Base-by-base conservation (phyloP, 2,888 invertebrate genomes). In the Aphelenchoides bicaudatus region DNA sequence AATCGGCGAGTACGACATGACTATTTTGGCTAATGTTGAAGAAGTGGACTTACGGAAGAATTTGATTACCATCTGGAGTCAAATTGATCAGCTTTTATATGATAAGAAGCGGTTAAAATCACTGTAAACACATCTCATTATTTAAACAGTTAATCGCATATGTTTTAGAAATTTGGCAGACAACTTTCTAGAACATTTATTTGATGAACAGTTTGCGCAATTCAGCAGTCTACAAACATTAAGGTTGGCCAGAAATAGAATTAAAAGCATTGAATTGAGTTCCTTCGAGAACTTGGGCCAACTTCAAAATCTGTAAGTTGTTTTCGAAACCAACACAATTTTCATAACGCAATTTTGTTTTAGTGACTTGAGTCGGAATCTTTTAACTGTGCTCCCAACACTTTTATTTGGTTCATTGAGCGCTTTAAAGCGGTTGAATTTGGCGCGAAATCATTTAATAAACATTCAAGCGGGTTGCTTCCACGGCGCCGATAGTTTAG, bases 381-480 rank as follows among this genome's bases (percentile, higher is more conserved):
- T 19, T n/a, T 43, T 43, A 6, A 19, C 10, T 6, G 21, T 43
- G 16, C 10, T 43, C 23, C 43, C 21, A 6, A 19, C 43, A 8
- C 43, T 43, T 25, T 21, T 25, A 8, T 43, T 43, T 25, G 25
- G 23, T 21, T 43, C 43, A 8, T 25, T 43, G 21, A 8, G 8
- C 43, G 16, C 43, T 19, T 21, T 43, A 25, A 25, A 43, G 43
- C 10, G 10, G 8, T 43, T 43, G 43, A 43, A 43, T 43, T 43
- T 43, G 43, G 43, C 43, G 43, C 6, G 43, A 43, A 43, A 43
- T n/a, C 43, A 43, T n/a, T n/a, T n/a, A 43, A 19, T 43, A n/a
- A 43, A 43, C 10, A 25, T 43, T n/a, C 43, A 43, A n/a, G 8
- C 43, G 10, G 43, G 21, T 25, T 19, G 21, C 43, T 43, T 43